These are phyloP conservation scores for Pocillopora damicornis DNA, from an alignment of 64 coral and sea anemone species.

Conservation along the genomic window DNA sequence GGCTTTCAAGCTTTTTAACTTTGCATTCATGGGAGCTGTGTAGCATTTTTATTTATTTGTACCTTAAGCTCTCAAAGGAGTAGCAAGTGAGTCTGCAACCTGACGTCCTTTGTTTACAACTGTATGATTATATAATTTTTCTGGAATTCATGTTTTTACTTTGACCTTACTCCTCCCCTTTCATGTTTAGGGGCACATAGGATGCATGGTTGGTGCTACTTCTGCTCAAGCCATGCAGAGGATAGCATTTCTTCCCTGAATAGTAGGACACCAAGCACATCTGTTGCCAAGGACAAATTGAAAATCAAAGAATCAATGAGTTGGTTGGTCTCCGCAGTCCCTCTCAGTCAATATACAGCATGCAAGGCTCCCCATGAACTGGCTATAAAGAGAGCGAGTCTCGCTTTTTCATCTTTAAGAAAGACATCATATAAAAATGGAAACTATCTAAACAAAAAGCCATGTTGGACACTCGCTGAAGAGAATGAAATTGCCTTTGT, in stretches of 20 bases:
- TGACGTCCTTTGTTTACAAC: too few species aligned
- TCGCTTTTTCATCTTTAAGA: slow-evolving; percentile 20
- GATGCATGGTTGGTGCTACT: slow-evolving; percentile 34
- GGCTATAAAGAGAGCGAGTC: slow-evolving; percentile 28
- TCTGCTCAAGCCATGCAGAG: slow-evolving; percentile 28
- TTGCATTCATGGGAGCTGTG: too few species aligned
- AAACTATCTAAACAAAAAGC: too few species aligned
- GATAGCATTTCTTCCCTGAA: slow-evolving; percentile 21
- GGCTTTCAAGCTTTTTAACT: too few species aligned
- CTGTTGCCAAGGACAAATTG: neutral
- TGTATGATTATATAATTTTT: too few species aligned
- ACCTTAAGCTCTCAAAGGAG: too few species aligned
- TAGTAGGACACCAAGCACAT: neutral
- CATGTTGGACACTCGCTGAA: too few species aligned
- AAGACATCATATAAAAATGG: slow-evolving; percentile 38
- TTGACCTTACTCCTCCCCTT: too few species aligned
- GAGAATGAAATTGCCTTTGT: too few species aligned
- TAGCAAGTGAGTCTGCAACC: too few species aligned
- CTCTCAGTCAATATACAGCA: slow-evolving; percentile 21
- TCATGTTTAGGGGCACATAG: neutral
- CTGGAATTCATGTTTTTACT: too few species aligned
- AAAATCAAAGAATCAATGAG: neutral
- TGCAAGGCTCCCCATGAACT: slow-evolving; percentile 38
- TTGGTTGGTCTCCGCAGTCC: neutral
- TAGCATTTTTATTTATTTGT: too few species aligned